Conservation (phyloP, 2,797 vertebrate genomes). For the Poeciliopsis turneri region DNA sequence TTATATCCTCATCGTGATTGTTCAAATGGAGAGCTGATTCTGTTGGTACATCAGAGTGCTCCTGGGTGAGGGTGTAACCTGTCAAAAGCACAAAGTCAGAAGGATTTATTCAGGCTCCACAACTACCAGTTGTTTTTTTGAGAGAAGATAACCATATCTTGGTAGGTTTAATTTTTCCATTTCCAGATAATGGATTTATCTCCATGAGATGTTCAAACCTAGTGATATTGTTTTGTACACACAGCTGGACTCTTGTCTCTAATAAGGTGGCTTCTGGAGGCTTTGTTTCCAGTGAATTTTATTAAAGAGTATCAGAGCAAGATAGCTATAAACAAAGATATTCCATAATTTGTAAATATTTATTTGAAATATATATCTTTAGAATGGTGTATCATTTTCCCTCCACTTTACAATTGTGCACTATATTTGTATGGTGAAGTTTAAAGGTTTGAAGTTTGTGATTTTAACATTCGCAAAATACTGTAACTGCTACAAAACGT, state of each 20-base stretch:
- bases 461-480: not conserved
- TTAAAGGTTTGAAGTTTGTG: not conserved
- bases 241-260: not conserved
- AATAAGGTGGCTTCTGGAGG: not conserved
- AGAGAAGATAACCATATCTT: not conserved
- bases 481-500: not conserved
- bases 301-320: not conserved
- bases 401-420: too few species aligned
- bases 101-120: not conserved
- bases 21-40: conserved; percentile 13
- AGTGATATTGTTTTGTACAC: not conserved
- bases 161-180: not conserved
- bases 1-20: conserved; percentile 26
- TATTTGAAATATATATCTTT: not conserved
- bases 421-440: not conserved
- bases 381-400: not conserved
- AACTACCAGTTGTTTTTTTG: not conserved
- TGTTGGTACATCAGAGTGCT: conserved; percentile 12
- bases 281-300: not conserved
- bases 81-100: conserved; percentile 9
- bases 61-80: conserved; percentile 48
- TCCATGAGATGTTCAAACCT: not conserved
- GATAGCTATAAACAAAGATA: not conserved
- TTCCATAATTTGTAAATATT: not conserved
- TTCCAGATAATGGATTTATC: not conserved